A percentile compares a stretch with the other conserved stretches of the same genome.
These are phyloP conservation scores for Hestina assimilis DNA, from an alignment of 1,140 invertebrate species.

Conservation along the genomic window DNA sequence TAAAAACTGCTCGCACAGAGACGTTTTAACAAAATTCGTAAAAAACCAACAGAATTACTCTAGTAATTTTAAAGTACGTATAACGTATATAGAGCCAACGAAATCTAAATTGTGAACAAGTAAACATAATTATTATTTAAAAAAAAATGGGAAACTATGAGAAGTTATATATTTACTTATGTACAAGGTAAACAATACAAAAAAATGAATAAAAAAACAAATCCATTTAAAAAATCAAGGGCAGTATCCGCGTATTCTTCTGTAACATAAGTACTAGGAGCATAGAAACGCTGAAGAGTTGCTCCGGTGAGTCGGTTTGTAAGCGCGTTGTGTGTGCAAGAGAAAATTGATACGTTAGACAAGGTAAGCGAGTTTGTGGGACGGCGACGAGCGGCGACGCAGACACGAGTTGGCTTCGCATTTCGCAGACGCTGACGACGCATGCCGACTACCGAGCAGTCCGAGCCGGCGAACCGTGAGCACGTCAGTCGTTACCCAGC, in stretches of 20 bases:
- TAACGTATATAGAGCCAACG: too few species aligned
- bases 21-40: too few species aligned
- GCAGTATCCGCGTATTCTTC: conserved; percentile 69
- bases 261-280: conserved; percentile 71
- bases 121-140: too few species aligned
- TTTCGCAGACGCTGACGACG: conserved; percentile 27
- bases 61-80: too few species aligned
- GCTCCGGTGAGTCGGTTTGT: conserved; percentile 28
- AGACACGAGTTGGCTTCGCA: conserved; percentile 12
- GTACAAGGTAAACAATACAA: conserved; percentile 13
- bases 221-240: background rate
- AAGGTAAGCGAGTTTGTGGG: conserved; percentile 59
- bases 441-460: too few species aligned
- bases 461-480: too few species aligned
- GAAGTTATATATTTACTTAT: too few species aligned
- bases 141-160: too few species aligned
- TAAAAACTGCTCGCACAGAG: too few species aligned
- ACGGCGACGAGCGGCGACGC: conserved; percentile 36
- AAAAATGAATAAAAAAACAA: conserved; percentile 19
- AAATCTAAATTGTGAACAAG: too few species aligned
- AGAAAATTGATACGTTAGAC: conserved; percentile 62
- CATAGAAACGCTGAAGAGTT: conserved; percentile 41
- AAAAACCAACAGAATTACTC: too few species aligned
- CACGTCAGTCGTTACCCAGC: conserved; percentile 36
- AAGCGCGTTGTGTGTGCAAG: conserved; percentile 43